A percentile compares a stretch with the other conserved stretches of the same genome.
These are phyloP conservation scores for Platyrinchus mystaceus DNA, from an alignment of 2,797 vertebrate genomes.

Conservation along the genomic window DNA sequence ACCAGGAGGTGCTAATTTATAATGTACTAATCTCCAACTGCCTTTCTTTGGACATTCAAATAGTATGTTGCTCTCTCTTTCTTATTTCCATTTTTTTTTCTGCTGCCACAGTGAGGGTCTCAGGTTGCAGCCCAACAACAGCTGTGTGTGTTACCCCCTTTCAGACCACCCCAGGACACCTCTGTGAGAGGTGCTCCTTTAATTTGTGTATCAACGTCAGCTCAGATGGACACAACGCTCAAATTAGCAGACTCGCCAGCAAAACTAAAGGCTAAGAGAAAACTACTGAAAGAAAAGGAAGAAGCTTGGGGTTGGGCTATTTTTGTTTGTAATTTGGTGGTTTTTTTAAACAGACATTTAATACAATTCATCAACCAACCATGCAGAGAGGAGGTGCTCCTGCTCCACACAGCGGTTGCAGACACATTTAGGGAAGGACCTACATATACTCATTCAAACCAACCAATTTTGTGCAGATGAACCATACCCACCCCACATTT, in stretches of 20 bases:
- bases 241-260: neutral
- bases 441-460: neutral
- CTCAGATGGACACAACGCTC: neutral
- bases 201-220: neutral
- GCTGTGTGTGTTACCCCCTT: neutral
- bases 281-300: neutral
- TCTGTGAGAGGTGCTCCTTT: neutral
- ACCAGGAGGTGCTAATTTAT: neutral
- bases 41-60: neutral
- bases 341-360: neutral
- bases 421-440: neutral
- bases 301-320: neutral
- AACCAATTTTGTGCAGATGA: neutral
- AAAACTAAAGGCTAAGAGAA: neutral
- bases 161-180: neutral
- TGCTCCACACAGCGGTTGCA: fast-evolving
- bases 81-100: neutral
- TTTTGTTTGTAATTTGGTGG: neutral
- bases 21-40: neutral
- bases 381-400: neutral
- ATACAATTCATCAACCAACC: neutral
- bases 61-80: neutral
- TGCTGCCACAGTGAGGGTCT: neutral
- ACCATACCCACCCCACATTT: neutral
- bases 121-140: neutral